Conservation (phyloP, 2,888 invertebrate species). For the Dendrolimus houi region DNA sequence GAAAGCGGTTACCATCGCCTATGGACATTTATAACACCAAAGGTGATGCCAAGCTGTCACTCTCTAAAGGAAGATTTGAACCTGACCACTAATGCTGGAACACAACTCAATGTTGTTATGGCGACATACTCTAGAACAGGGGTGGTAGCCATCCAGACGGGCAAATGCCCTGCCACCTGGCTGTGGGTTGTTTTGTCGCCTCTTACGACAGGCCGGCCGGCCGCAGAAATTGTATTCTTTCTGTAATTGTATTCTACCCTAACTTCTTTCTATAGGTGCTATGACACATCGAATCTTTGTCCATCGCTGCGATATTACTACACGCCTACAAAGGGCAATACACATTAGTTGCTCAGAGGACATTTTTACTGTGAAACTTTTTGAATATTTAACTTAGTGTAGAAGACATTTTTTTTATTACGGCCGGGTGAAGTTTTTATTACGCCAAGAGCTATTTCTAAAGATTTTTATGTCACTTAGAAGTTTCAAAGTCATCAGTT, state of each 20-base stretch:
- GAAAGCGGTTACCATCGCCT: too few relatives aligned
- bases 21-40: too few relatives aligned
- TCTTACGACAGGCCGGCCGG: not conserved
- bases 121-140: too few relatives aligned
- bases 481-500: constrained; percentile 45
- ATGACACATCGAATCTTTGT: too few relatives aligned
- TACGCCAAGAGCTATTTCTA: constrained; percentile 47
- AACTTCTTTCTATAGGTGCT: too few relatives aligned
- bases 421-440: constrained; percentile 59
- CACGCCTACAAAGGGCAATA: not conserved
- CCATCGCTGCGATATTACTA: not conserved
- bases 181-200: not conserved
- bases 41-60: too few relatives aligned
- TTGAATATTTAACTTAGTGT: constrained; percentile 55
- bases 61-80: too few relatives aligned
- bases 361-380: constrained; percentile 55
- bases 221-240: not conserved
- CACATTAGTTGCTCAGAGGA: constrained; percentile 31
- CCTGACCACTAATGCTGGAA: too few relatives aligned
- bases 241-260: not conserved
- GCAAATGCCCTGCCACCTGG: not conserved
- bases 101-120: too few relatives aligned
- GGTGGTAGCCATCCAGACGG: too few relatives aligned
- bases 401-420: constrained; percentile 58
- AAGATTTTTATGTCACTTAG: constrained; percentile 54